Evolutionary conservation across 1,140 invertebrate species (phyloP), one percentile per base, ranked within the genome.

Genomic region (Pissodes strobi): DNA sequence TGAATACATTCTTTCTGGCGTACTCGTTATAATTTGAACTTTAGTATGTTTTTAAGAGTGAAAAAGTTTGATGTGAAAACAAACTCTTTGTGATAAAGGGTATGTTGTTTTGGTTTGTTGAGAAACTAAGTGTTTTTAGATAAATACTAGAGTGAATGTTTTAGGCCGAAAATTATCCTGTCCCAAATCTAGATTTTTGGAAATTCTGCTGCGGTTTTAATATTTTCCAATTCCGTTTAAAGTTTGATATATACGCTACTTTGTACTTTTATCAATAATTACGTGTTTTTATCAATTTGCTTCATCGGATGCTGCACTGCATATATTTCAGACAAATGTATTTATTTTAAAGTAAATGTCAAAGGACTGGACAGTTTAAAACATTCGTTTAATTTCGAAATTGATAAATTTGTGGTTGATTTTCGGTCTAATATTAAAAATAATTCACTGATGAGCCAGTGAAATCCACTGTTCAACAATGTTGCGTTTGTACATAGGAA

Each of bases 401-500:
- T 27, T 6, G 9, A 53, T n/a, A 18, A 53, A 30, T 30, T 8
- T 23, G 12, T n/a, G 21, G 18, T 23, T 6, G 38, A 27, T 48
- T 48, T 48, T 13, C 13, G 45, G 22, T 48, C 21, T 22, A 18
- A 48, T 15, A 9, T 10, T 48, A 12, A 18, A 22, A n/a, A 17
- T 12, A 15, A 19, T 37, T 38, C 51, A 53, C 13, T 21, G 15
- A 53, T 21, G 12, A n/a, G n/a, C n/a, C 30, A 34, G 30, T 53
- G 51, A n/a, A 34, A 34, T 53, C 45, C 18, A 23, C 45, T 22
- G 45, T 48, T 48, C 45, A 22, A 22, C 22, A 27, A 51, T 51
- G 48, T 51, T 13, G 21, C 48, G 18, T 39, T 51, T 75, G 74
- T 75, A 75, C 52, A 75, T 74, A 74, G 69, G 67, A 69, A 74